These are phyloP conservation scores for Remorina albescens DNA, from an alignment of 2,797 vertebrate genomes.

Conservation along the genomic window DNA sequence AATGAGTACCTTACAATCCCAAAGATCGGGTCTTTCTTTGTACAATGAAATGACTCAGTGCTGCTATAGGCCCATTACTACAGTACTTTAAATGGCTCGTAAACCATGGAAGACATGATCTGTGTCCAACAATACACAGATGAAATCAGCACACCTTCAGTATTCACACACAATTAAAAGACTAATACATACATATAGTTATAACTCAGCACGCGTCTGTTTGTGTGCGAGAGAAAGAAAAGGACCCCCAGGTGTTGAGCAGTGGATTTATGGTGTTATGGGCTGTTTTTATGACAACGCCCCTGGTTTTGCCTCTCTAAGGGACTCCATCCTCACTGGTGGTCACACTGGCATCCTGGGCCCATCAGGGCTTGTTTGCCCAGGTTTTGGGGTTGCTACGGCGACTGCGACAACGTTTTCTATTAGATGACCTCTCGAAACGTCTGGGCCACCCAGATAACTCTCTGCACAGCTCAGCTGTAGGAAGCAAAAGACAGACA, in stretches of 20 bases:
- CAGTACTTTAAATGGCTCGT: slow-evolving; percentile 61
- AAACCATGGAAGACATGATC: slow-evolving; percentile 61
- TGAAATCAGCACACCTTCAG: slow-evolving; percentile 36
- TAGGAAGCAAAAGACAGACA: slow-evolving; percentile 13
- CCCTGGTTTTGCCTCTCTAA: slow-evolving; percentile 47
- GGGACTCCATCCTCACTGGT: slow-evolving; percentile 43
- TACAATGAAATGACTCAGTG: slow-evolving; percentile 60
- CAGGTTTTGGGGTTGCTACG: slow-evolving; percentile 77
- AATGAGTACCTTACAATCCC: slow-evolving; percentile 42
- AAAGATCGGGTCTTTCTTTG: slow-evolving; percentile 50
- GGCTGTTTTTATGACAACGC: slow-evolving; percentile 58
- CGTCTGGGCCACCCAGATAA: slow-evolving; percentile 85
- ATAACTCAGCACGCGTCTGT: slow-evolving; percentile 50
- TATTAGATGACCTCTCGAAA: slow-evolving; percentile 77
- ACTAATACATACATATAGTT: slow-evolving; percentile 63
- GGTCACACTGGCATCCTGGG: slow-evolving; percentile 29
- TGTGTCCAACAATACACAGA: slow-evolving; percentile 61
- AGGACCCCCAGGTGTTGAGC: slow-evolving; percentile 56
- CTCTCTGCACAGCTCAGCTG: slow-evolving; percentile 87
- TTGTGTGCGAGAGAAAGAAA: slow-evolving; percentile 10
- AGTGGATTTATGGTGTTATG: slow-evolving; percentile 69
- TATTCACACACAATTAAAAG: slow-evolving; percentile 62
- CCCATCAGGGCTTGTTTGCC: slow-evolving; percentile 76
- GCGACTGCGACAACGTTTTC: slow-evolving; percentile 77
- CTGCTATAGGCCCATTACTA: slow-evolving; percentile 65